Evolutionary conservation across 2,888 invertebrate species (phyloP).

Genomic region (Hanleya hanleyi): DNA sequence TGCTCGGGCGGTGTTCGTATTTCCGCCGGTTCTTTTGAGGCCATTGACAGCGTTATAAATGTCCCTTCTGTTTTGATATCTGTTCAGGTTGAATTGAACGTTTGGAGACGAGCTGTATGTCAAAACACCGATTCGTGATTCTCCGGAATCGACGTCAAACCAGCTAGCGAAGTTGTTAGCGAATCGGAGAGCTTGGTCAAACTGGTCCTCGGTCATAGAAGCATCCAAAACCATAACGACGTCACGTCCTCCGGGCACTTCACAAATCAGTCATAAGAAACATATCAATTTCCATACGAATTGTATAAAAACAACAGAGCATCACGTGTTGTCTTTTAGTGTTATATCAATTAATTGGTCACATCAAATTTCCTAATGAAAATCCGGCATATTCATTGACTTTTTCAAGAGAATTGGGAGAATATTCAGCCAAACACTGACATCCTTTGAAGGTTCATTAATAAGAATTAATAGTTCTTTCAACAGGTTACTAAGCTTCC

Average conservation of each 20-base stretch:
- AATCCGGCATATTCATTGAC: no score
- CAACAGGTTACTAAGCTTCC: no score
- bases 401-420: no score
- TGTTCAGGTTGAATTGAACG: background rate
- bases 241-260: constrained; percentile 35
- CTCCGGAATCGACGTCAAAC: constrained; percentile 3
- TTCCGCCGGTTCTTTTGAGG: background rate
- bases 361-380: no score
- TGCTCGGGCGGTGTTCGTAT: constrained; percentile 41
- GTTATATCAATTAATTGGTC: no score
- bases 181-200: constrained; percentile 9
- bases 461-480: no score
- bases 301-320: no score
- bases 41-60: background rate
- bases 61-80: background rate
- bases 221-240: constrained; percentile 42
- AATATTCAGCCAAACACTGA: no score
- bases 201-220: constrained; percentile 39
- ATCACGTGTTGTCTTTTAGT: no score
- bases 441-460: no score
- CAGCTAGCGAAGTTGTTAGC: background rate
- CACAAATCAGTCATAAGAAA: no score
- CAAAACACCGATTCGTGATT: background rate
- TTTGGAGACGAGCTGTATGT: background rate
- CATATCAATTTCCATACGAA: no score